Percentiles rank a stretch among this genome's conserved stretches.
Evolutionary conservation across 2,888 invertebrate species (phyloP).

Genomic region (Agrypnus murinus): DNA sequence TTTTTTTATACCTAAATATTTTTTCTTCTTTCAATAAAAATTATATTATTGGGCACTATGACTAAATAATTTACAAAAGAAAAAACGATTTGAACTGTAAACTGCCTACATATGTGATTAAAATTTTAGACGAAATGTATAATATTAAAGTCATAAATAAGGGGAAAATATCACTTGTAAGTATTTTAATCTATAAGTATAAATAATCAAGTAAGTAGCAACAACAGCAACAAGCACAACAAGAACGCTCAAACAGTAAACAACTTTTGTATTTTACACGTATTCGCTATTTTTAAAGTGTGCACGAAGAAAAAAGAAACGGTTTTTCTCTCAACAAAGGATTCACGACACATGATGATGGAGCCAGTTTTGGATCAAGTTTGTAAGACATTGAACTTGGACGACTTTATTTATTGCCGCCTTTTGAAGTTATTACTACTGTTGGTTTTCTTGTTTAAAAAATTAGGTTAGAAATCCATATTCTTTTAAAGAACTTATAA

Average conservation of each 20-base stretch:
- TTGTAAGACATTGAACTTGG: conserved; percentile 21
- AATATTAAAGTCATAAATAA: conserved; percentile 38
- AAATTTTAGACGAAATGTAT: conserved; percentile 42
- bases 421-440: too few species aligned
- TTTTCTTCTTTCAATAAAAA: too few species aligned
- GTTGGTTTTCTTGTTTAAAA: too few species aligned
- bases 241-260: conserved; percentile 17
- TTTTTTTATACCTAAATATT: too few species aligned
- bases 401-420: conserved; percentile 7
- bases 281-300: conserved; percentile 9
- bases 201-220: conserved; percentile 22
- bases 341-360: background rate
- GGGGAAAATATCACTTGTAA: conserved; percentile 39
- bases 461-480: too few species aligned
- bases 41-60: conserved; percentile 35
- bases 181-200: conserved; percentile 24
- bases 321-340: too few species aligned
- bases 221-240: background rate
- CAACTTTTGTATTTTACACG: conserved; percentile 17
- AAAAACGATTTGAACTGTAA: conserved; percentile 46
- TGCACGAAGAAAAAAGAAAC: too few species aligned
- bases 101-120: conserved; percentile 52
- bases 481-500: too few species aligned
- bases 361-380: conserved; percentile 23
- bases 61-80: conserved; percentile 36